Conservation (phyloP, 1,140 invertebrate species). For the Chelonus insularis region DNA sequence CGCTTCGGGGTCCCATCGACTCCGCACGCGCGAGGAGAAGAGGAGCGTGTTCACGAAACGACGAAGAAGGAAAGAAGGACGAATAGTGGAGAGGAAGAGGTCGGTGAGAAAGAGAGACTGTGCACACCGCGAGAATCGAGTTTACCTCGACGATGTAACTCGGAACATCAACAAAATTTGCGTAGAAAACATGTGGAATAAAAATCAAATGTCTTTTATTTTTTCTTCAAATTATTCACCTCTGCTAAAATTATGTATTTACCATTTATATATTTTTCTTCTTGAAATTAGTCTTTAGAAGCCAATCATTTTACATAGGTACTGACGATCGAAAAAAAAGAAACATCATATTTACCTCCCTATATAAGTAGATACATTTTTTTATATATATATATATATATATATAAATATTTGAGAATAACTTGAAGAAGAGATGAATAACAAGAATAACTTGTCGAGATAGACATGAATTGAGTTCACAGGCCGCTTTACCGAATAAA, state of each 20-base stretch:
- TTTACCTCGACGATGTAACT: slow-evolving; percentile 25
- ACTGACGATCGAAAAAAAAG: too few species aligned
- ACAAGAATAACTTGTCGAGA: slow-evolving; percentile 10
- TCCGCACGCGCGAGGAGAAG: slow-evolving; percentile 29
- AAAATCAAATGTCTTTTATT: slow-evolving; percentile 4
- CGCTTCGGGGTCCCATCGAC: slow-evolving; percentile 34
- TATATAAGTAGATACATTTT: too few species aligned
- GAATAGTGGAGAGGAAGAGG: background rate
- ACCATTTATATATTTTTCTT: background rate
- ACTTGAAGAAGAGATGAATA: background rate
- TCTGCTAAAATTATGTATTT: background rate
- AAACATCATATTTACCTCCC: too few species aligned
- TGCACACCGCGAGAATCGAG: slow-evolving; percentile 25
- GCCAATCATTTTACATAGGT: too few species aligned
- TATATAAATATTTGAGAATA: too few species aligned
- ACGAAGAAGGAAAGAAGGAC: slow-evolving; percentile 17
- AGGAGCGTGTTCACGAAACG: slow-evolving; percentile 12
- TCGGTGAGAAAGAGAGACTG: slow-evolving; percentile 11
- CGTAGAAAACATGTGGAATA: slow-evolving; percentile 14
- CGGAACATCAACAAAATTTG: slow-evolving; percentile 24
- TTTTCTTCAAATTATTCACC: slow-evolving; percentile 1
- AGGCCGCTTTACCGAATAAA: slow-evolving; percentile 22
- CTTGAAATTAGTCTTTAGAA: too few species aligned
- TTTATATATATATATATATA: too few species aligned
- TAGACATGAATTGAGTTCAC: background rate